These are phyloP conservation scores for Gallinago media DNA, from an alignment of 2,113 vertebrate genomes.

Conservation along the genomic window DNA sequence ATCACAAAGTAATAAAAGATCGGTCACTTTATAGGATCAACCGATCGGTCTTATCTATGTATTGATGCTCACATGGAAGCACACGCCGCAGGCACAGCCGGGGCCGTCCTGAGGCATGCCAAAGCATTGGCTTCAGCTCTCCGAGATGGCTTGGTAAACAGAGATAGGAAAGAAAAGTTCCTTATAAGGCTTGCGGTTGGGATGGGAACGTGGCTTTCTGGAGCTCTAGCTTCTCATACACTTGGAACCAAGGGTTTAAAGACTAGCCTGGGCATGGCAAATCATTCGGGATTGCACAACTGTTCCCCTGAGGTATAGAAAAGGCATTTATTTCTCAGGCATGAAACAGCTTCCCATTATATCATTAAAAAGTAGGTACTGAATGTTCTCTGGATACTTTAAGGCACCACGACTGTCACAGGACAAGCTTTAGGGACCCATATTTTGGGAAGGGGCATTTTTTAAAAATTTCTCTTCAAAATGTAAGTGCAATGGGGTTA, in stretches of 20 bases:
- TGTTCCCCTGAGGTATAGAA: conserved; percentile 26
- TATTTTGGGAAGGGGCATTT: background rate
- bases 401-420: background rate
- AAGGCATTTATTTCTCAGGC: conserved; percentile 40
- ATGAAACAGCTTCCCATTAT: conserved; percentile 8
- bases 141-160: rapidly evolving
- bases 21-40: background rate
- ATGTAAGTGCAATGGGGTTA: background rate
- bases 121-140: background rate
- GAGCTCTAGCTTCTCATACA: background rate
- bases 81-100: rapidly evolving
- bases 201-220: background rate
- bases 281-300: background rate
- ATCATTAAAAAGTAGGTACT: conserved; percentile 25
- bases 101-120: rapidly evolving
- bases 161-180: background rate
- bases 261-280: conserved; percentile 27
- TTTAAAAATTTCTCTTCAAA: background rate
- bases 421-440: background rate
- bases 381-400: conserved; percentile 12
- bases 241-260: background rate
- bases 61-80: background rate
- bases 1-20: background rate
- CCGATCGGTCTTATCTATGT: background rate
- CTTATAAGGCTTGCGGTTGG: background rate